Evolutionary conservation across 2,888 invertebrate genomes (phyloP).

Genomic region (Itoplectis maculator): DNA sequence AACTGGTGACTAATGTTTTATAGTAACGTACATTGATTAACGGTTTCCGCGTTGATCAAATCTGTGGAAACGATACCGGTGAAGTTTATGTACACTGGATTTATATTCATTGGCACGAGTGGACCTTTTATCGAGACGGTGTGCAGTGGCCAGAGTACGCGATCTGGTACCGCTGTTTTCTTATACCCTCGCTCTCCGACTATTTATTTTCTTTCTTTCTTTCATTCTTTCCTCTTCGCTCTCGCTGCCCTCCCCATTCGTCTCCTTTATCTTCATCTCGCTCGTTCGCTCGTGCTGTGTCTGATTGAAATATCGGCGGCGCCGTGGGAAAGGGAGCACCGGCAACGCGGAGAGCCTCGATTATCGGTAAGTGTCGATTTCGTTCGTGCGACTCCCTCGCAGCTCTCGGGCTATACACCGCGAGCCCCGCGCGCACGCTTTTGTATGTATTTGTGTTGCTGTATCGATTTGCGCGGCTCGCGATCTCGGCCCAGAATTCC

Average conservation of each 20-base stretch:
- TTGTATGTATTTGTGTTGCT: neutral
- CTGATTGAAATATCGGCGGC: slow-evolving; percentile 72
- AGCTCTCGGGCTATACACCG: neutral
- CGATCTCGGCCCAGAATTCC: slow-evolving; percentile 16
- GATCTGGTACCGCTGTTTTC: slow-evolving; percentile 12
- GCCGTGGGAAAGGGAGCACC: slow-evolving; percentile 72
- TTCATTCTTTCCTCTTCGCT: slow-evolving; percentile 1
- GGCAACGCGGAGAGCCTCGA: slow-evolving; percentile 60
- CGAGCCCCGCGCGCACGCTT: neutral
- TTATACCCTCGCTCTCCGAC: neutral
- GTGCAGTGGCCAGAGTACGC: slow-evolving; percentile 1
- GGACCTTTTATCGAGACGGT: slow-evolving; percentile 20
- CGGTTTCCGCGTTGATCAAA: neutral
- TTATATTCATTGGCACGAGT: slow-evolving; percentile 19
- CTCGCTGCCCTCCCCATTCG: slow-evolving; percentile 4
- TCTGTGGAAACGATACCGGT: neutral
- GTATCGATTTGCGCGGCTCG: slow-evolving; percentile 8
- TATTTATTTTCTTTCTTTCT: slow-evolving; percentile 21
- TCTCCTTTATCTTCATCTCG: slow-evolving; percentile 25
- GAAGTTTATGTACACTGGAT: slow-evolving; percentile 11
- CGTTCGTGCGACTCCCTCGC: slow-evolving; percentile 38
- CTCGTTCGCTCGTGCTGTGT: slow-evolving; percentile 66
- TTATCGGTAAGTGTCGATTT: slow-evolving; percentile 72
- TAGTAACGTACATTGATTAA: neutral
- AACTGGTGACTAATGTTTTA: slow-evolving; percentile 4